A percentile compares a stretch with the other conserved stretches of the same genome.
These are phyloP conservation scores for Pomacea maculata DNA, from an alignment of 1,140 invertebrate species.

Conservation along the genomic window DNA sequence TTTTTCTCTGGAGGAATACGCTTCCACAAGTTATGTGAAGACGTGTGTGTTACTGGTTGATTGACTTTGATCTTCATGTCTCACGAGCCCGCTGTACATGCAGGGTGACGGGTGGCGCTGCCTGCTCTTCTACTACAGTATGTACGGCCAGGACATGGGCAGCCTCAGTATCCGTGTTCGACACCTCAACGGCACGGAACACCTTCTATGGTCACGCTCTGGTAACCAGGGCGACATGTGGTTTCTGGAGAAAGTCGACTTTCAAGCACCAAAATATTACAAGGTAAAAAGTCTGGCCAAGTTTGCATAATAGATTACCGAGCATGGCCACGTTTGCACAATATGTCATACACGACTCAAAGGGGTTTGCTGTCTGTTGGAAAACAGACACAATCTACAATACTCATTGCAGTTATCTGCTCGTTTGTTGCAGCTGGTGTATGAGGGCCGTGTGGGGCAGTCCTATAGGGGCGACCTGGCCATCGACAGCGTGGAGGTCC, in stretches of 20 bases:
- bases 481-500: slow-evolving; percentile 13
- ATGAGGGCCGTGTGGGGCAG: not conserved
- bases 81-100: not conserved
- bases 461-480: slow-evolving; percentile 17
- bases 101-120: slow-evolving; percentile 26
- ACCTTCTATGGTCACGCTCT: slow-evolving; percentile 42
- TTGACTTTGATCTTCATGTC: not conserved
- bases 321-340: not conserved
- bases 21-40: not conserved
- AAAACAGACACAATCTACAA: not conserved
- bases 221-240: slow-evolving; percentile 55
- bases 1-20: too few species aligned
- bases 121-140: slow-evolving; percentile 43
- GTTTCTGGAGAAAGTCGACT: slow-evolving; percentile 30
- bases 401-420: not conserved
- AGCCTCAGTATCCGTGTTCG: slow-evolving; percentile 24
- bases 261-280: slow-evolving; percentile 14
- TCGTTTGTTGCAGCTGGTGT: slow-evolving; percentile 12
- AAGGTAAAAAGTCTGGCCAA: not conserved
- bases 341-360: not conserved
- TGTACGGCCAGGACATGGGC: slow-evolving; percentile 33
- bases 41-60: not conserved
- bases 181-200: slow-evolving; percentile 1
- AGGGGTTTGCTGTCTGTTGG: not conserved
- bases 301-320: not conserved